Conservation (phyloP, 2,888 invertebrate genomes). For the Pristionchus japonicus region DNA sequence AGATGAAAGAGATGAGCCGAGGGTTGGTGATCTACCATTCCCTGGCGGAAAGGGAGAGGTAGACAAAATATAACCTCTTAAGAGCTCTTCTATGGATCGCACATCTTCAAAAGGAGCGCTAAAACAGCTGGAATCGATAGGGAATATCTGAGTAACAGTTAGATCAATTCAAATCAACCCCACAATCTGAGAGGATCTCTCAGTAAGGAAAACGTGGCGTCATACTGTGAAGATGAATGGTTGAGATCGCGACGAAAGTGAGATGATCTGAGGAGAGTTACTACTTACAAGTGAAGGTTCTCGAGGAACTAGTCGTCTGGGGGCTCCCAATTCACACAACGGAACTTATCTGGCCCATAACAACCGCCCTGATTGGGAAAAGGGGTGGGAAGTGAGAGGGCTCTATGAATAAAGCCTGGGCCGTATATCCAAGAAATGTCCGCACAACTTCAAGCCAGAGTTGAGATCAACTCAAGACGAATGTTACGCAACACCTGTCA, state of each 20-base stretch:
- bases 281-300: not conserved
- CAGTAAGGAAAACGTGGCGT: constrained; percentile 1
- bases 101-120: not conserved
- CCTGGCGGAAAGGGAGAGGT: not conserved
- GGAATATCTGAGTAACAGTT: not conserved
- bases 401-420: too few species aligned
- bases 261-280: not conserved
- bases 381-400: too few species aligned
- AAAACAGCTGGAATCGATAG: not conserved
- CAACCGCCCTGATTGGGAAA: too few species aligned
- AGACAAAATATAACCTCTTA: not conserved
- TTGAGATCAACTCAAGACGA: not conserved
- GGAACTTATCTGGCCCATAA: too few species aligned
- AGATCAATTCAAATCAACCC: not conserved
- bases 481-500: constrained; percentile 8
- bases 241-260: not conserved
- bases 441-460: too few species aligned
- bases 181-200: constrained; percentile 16
- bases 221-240: constrained; percentile 22
- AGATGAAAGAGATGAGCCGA: not conserved
- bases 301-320: not conserved
- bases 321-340: too few species aligned
- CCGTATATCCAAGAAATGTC: too few species aligned
- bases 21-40: not conserved
- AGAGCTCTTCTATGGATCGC: not conserved